Percentiles rank a stretch among this genome's conserved stretches.
These are phyloP conservation scores for Semnornis frantzii DNA, from an alignment of 2,113 vertebrate genomes.

Conservation along the genomic window DNA sequence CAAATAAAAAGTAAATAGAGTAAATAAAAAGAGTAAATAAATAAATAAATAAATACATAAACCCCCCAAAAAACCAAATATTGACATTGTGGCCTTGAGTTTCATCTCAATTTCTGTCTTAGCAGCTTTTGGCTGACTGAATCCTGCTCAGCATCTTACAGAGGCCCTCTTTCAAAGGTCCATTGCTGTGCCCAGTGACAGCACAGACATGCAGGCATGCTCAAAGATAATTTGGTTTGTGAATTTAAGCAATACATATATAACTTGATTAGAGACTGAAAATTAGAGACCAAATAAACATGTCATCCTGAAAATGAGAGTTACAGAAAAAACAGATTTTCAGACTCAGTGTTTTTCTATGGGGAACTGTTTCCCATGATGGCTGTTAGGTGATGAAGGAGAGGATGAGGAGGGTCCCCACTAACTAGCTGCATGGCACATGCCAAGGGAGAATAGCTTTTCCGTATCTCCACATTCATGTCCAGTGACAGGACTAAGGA, in stretches of 20 bases:
- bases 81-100: not conserved
- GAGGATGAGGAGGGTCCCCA: not conserved
- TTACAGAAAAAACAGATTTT: not conserved
- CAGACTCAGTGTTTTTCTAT: not conserved
- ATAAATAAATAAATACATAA: too few species aligned
- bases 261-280: not conserved
- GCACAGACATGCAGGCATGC: not conserved
- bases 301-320: not conserved
- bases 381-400: not conserved
- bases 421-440: not conserved
- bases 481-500: not conserved
- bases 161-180: not conserved
- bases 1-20: too few species aligned
- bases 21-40: too few species aligned
- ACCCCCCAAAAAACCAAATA: too few species aligned
- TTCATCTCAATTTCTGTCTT: not conserved
- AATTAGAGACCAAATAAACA: not conserved
- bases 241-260: not conserved
- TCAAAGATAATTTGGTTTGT: not conserved
- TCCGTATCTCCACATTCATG: fast-evolving
- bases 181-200: not conserved
- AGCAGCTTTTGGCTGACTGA: not conserved
- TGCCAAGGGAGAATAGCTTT: not conserved
- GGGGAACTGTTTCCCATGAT: not conserved
- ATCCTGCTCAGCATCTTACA: not conserved